A percentile compares a stretch with the other conserved stretches of the same genome.
phyloP scores from a whole-genome alignment of 2,888 invertebrate species.

The Tenthredo distinguenda region DNA sequence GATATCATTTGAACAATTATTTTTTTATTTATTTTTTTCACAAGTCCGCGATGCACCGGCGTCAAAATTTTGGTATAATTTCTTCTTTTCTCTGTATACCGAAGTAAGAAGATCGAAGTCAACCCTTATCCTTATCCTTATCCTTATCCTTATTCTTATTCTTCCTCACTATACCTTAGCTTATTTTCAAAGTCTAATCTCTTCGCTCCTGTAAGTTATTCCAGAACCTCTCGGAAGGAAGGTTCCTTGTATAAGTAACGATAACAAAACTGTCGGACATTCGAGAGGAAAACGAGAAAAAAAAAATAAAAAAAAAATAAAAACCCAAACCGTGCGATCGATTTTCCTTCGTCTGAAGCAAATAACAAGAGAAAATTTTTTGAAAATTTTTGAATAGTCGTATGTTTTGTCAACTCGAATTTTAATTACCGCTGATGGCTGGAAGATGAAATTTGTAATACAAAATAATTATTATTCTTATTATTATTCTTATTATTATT shows the following conservation, averaged over 20 bases:
- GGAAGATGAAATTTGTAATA: too few relatives aligned
- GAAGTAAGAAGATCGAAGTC: neutral
- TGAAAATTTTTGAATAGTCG: neutral
- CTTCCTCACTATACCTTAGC: neutral
- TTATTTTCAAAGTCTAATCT: conserved; percentile 46
- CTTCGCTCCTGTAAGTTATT: conserved; percentile 13
- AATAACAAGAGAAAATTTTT: neutral
- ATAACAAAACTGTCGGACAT: conserved; percentile 9
- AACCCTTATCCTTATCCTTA: neutral
- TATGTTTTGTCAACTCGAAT: neutral
- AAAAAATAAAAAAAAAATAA: neutral
- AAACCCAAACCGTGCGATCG: neutral
- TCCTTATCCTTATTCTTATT: neutral
- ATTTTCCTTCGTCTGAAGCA: neutral
- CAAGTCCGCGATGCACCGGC: neutral
- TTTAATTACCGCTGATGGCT: neutral
- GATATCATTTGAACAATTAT: neutral
- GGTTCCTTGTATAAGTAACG: conserved; percentile 10
- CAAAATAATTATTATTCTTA: neutral
- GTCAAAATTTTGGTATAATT: neutral
- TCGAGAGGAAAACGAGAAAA: neutral
- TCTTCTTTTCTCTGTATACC: too few relatives aligned
- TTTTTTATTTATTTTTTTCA: neutral
- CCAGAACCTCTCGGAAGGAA: neutral
- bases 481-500: neutral